Conservation (phyloP, 2,888 invertebrate genomes). For the Portevinia maculata region DNA sequence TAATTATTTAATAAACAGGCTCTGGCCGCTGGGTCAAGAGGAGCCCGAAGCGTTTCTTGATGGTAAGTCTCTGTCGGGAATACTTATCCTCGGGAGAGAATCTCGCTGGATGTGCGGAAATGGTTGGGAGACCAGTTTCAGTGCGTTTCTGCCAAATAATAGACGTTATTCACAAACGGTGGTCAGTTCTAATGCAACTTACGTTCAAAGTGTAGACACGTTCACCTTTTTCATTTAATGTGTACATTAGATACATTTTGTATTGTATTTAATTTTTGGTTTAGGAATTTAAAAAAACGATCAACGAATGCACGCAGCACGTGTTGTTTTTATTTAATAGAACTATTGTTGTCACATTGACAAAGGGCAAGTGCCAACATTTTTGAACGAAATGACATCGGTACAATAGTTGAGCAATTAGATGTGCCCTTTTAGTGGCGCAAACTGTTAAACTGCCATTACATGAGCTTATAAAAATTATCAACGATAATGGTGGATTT, state of each 20-base stretch:
- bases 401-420: neutral
- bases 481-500: too few species aligned
- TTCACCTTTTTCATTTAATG: slow-evolving; percentile 89
- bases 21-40: slow-evolving; percentile 92
- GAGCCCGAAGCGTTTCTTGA: slow-evolving; percentile 95
- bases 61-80: slow-evolving; percentile 92
- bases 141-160: slow-evolving; percentile 87
- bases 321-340: slow-evolving; percentile 5
- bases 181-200: slow-evolving; percentile 75
- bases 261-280: slow-evolving; percentile 1
- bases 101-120: slow-evolving; percentile 95
- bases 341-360: neutral
- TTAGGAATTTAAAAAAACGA: neutral
- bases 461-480: too few species aligned
- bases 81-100: slow-evolving; percentile 98
- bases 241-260: slow-evolving; percentile 90
- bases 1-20: slow-evolving; percentile 85
- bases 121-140: slow-evolving; percentile 90
- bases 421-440: too few species aligned
- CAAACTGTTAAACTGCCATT: too few species aligned
- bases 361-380: neutral
- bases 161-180: neutral
- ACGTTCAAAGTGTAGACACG: slow-evolving; percentile 94
- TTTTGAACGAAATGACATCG: neutral
- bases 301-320: slow-evolving; percentile 3